Evolutionary conservation across 2,888 invertebrate genomes (phyloP).

Genomic region (Mycalesis mineus): DNA sequence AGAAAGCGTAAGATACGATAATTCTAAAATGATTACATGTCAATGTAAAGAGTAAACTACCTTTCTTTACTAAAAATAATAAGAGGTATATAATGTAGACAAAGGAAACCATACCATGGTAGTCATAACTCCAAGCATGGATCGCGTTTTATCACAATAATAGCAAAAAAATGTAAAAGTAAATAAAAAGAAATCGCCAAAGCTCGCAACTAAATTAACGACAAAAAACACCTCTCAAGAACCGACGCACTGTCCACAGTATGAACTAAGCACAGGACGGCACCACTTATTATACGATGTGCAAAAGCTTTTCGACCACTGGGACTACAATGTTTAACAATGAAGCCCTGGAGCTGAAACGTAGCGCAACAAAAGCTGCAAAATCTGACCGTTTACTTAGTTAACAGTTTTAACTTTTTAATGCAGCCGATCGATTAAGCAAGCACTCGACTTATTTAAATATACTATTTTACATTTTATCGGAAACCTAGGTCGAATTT

Average conservation of each 20-base stretch:
- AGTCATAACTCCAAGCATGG: slow-evolving; percentile 79
- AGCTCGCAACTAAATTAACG: slow-evolving; percentile 66
- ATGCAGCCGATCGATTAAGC: slow-evolving; percentile 73
- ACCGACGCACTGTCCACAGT: slow-evolving; percentile 67
- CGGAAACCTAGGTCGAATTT: slow-evolving; percentile 39
- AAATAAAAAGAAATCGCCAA: slow-evolving; percentile 50
- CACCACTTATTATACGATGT: slow-evolving; percentile 46
- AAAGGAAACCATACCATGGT: slow-evolving; percentile 79
- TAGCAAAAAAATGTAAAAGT: slow-evolving; percentile 57
- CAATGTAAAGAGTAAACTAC: slow-evolving; percentile 47
- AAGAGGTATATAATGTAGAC: slow-evolving; percentile 66
- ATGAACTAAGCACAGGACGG: slow-evolving; percentile 73
- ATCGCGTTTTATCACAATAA: slow-evolving; percentile 71
- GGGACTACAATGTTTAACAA: slow-evolving; percentile 38
- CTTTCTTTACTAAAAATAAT: slow-evolving; percentile 57
- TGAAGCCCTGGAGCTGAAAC: slow-evolving; percentile 42
- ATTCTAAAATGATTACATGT: slow-evolving; percentile 32
- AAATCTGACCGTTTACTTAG: slow-evolving; percentile 61
- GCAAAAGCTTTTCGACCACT: slow-evolving; percentile 46
- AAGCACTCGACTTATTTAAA: slow-evolving; percentile 57
- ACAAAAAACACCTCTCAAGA: slow-evolving; percentile 60
- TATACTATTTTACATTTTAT: slow-evolving; percentile 48
- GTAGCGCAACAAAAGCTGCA: slow-evolving; percentile 64
- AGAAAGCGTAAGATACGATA: slow-evolving; percentile 27
- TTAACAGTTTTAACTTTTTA: slow-evolving; percentile 66